A percentile compares a stretch with the other conserved stretches of the same genome.
Conservation (phyloP, 2,888 invertebrate species). For the Drosophila fulvimacula region DNA sequence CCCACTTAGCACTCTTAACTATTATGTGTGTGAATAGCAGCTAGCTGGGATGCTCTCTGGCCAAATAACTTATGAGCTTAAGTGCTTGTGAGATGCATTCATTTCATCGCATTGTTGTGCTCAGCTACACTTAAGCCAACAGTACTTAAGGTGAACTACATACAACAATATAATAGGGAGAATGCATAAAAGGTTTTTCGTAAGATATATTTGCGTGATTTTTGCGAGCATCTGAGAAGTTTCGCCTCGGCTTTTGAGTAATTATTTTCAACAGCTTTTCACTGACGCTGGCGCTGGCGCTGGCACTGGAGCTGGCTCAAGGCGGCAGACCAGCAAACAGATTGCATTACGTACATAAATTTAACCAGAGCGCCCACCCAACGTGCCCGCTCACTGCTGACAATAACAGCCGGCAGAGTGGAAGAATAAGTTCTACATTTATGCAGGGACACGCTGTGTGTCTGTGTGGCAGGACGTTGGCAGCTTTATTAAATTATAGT, state of each 20-base stretch:
- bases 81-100: slow-evolving; percentile 10
- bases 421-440: slow-evolving; percentile 26
- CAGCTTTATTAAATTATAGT: slow-evolving; percentile 69
- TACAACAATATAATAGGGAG: background rate
- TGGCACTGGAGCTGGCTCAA: slow-evolving; percentile 23
- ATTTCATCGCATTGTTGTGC: background rate
- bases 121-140: background rate
- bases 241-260: slow-evolving; percentile 59
- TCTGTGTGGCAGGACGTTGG: slow-evolving; percentile 20
- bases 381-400: background rate
- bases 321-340: slow-evolving; percentile 55
- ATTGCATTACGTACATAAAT: slow-evolving; percentile 56
- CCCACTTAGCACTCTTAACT: background rate
- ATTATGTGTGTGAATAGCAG: background rate
- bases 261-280: slow-evolving; percentile 73
- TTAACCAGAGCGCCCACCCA: background rate
- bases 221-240: slow-evolving; percentile 28
- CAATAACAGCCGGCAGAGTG: slow-evolving; percentile 32
- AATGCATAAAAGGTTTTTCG: slow-evolving; percentile 12
- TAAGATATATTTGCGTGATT: slow-evolving; percentile 14
- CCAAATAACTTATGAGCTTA: slow-evolving; percentile 1
- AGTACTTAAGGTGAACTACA: slow-evolving; percentile 5
- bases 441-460: background rate
- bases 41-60: background rate
- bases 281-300: slow-evolving; percentile 22